Base-by-base conservation (phyloP, 2,888 invertebrate genomes). In the Idaea straminata region DNA sequence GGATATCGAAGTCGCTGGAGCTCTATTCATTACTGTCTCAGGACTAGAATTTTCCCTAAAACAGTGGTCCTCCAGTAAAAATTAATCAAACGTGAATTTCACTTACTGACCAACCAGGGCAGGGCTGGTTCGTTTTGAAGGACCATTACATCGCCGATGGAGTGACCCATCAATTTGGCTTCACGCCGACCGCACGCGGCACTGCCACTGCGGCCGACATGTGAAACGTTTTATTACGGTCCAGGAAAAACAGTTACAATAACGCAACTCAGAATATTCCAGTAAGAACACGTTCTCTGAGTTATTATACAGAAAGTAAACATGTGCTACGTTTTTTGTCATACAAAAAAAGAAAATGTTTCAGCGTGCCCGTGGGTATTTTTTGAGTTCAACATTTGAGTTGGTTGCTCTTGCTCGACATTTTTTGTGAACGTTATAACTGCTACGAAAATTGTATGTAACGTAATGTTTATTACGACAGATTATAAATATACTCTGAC, bases 51-150 rank as follows among this genome's bases (percentile, higher is more conserved):
- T 79, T 78, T 80, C 75, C 71, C 77, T 80, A 77, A 82, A 80
- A 79, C 81, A 81, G 76, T 69, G 69, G 78, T 76, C 78, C 81
- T 80, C 79, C 78, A 85, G 86, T 83, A 83, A 87, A 88, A 89
- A 88, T 90, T 90, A 90, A 90, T 90, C 88, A 90, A 87, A 87
- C 89, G 90, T 91, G 85, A 90, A 89, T 88, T 91, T 89, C 89
- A 86, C 86, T 89, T 87, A 88, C 87, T 87, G 86, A 82, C 87
- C 84, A 81, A 82, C 80, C 87, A 82, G 83, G 86, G 86, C 84
- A 81, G 82, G 80, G 88, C 82, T 83, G 86, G 86, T 88, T 85
- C 88, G 84, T 88, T 91, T 89, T 90, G 91, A 91, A 90, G 91
- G 88, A 86, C 89, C 91, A 89, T 91, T 91, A 88, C 89, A 85